Evolutionary conservation across 1,140 invertebrate species (phyloP), one percentile per base, ranked within the genome.

Genomic region (Scaptomyza graminum): DNA sequence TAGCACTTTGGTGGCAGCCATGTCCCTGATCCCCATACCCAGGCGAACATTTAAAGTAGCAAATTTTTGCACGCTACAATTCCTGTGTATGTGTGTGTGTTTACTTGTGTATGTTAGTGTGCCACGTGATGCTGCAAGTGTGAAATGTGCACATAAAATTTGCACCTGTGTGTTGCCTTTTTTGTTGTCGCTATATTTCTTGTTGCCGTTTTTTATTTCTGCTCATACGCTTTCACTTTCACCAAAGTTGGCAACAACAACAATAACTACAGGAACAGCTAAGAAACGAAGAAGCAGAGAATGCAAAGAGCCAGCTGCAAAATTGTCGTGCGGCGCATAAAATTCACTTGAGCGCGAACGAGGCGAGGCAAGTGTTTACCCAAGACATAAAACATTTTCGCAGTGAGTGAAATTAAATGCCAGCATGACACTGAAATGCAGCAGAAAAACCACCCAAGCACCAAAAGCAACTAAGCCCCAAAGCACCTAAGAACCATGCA

Each of bases 401-500:
- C 83, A 83, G 79, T 79, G 83, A 88, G 83, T 83, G 79, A 88
- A 89, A 88, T 88, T 88, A 88, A 88, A 88, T 79, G 83, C 83
- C 79, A 88, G 83, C 83, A 73, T 88, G 83, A 88, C 83, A 83
- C 79, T 88, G 83, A 88, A 88, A 79, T 79, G 79, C 83, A 74
- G 69, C 72, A 34, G 37, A 31, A 60, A 34, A 47, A 60, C 44
- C 28, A 47, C 11, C 57, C 28, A n/a, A 12, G 37, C 37, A 41
- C 37, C 37, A 41, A 41, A 12, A 12, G 37, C 37, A 41, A n/a
- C 37, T 5, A 28, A 50, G 25, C 59, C 15, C n/a, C 47, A 7
- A 9, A 34, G 31, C 31, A 34, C 31, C 31, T 9, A 34, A 34
- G 31, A 34, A 34, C 31, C 31, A n/a, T 43, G 44, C 59, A 25